Base-by-base conservation (phyloP, 2,888 invertebrate species). In the Athalia rosae region DNA sequence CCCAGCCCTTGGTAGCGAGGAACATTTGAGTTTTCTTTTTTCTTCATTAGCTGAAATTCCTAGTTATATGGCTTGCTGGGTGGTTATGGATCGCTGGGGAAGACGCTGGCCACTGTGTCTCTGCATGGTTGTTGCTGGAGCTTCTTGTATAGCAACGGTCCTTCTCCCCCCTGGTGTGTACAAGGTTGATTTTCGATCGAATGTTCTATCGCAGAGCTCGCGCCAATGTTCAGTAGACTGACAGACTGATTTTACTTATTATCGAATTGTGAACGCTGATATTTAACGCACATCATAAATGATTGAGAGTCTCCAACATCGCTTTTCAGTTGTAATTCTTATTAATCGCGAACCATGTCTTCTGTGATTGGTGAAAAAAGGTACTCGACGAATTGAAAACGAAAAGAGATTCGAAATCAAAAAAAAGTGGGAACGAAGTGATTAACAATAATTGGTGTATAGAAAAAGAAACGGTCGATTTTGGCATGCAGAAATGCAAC, bases 31-130 rank as follows among this genome's bases (percentile, higher is more conserved):
- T 85, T 98, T 98, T 89, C 94, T 97, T 80, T 91, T 98, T 63
- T 96, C 97, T 3, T 96, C 96, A 0, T 93, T 94, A 0, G 97
- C 97, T 4, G 98, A 98, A 90, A 94, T 98, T 83, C 97, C 97
- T 0, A 96, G 97, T 85, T 97, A 97, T 86, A 90, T 97, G 66
- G 93, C 95, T 4, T 96, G 97, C 86, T 98, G 97, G 96, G 91
- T 96, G 73, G 92, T 97, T 11, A 96, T 98, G 95, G 97, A 97
- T 86, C 93, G 94, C 76, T 95, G 95, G 92, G 97, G 96, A 28
- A 92, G 98, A 79, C 92, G 97, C 80, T 97, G 97, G 97, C 97
- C 97, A 0, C 92, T 98, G 45, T 96, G 96, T 83, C 90, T 96
- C 58, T 95, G 95, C 64, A 93, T 93, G 92, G 90, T 93, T 5